These are phyloP conservation scores for Hirundo rustica DNA, from an alignment of 2,797 vertebrate genomes.

Conservation along the genomic window DNA sequence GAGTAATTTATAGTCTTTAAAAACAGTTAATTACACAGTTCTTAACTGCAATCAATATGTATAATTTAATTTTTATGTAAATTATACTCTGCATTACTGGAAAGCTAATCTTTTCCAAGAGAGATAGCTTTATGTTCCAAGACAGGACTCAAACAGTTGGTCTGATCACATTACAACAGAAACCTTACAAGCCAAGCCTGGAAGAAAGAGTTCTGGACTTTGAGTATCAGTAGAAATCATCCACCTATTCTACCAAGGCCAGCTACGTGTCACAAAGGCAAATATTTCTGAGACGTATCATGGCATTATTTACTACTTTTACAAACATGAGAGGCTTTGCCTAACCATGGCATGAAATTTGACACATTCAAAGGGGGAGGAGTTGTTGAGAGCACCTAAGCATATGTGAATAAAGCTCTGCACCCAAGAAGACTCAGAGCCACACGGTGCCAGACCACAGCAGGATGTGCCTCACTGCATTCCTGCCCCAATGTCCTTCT, in stretches of 20 bases:
- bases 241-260: background rate
- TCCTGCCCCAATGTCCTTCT: background rate
- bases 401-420: background rate
- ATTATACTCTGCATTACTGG: background rate
- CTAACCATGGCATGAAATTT: background rate
- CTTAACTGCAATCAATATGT: background rate
- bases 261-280: background rate
- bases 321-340: background rate
- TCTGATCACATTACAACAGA: background rate
- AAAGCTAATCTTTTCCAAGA: background rate
- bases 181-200: background rate
- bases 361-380: background rate
- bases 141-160: background rate
- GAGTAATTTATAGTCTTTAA: background rate
- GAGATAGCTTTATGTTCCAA: background rate
- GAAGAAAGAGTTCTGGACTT: background rate
- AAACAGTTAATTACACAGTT: background rate
- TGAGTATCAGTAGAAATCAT: background rate
- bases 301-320: background rate
- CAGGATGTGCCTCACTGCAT: conserved; percentile 7
- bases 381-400: background rate
- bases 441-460: background rate
- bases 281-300: background rate
- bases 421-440: background rate
- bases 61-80: background rate